phyloP scores from a whole-genome alignment of 2,888 invertebrate species.

The Ochropleura plecta region DNA sequence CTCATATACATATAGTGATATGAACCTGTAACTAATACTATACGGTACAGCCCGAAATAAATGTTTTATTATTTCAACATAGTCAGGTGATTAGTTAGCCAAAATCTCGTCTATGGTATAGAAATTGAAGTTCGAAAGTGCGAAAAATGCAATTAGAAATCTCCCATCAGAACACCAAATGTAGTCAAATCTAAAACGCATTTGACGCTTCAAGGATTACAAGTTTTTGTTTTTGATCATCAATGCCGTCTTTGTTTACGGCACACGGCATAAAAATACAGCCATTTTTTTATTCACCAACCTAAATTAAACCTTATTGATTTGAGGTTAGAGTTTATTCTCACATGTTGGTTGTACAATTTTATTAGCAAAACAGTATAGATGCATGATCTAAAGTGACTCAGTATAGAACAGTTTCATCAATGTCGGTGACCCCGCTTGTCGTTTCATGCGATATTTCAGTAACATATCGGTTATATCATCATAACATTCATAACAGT shows the following conservation, averaged over 20 bases:
- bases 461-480: conserved; percentile 20
- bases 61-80: too few relatives aligned
- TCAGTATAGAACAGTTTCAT: conserved; percentile 34
- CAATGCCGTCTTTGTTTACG: conserved; percentile 54
- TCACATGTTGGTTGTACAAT: neutral
- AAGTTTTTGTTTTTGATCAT: conserved; percentile 27
- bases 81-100: too few relatives aligned
- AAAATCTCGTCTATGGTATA: too few relatives aligned
- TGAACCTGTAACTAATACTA: too few relatives aligned
- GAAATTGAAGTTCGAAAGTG: neutral
- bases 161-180: conserved; percentile 5
- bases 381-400: conserved; percentile 38
- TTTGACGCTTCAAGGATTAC: conserved; percentile 42
- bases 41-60: too few relatives aligned
- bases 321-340: neutral
- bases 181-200: conserved; percentile 41
- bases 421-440: conserved; percentile 50
- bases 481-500: conserved; percentile 11
- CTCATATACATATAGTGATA: too few relatives aligned
- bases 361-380: conserved; percentile 29
- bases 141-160: conserved; percentile 25
- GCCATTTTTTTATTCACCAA: neutral
- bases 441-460: conserved; percentile 24
- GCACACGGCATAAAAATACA: conserved; percentile 17
- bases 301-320: neutral